Conservation (phyloP, 1,140 invertebrate genomes). For the Drosophila mojavensis region DNA sequence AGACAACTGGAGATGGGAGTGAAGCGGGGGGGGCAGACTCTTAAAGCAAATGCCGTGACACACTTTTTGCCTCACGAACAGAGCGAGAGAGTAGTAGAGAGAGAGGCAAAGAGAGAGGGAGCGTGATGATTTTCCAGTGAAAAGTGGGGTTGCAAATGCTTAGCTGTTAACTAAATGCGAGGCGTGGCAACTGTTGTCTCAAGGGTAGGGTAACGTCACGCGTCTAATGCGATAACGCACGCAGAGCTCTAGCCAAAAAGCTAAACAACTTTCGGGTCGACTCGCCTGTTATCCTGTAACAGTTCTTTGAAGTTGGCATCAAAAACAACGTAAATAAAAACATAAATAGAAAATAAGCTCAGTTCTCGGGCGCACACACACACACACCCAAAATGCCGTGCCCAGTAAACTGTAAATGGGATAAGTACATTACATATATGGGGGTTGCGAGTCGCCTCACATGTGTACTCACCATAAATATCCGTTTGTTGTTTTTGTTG, state of each 20-base stretch:
- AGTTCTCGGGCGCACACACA: background rate
- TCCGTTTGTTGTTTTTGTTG: conserved; percentile 23
- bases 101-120: conserved; percentile 3
- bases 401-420: background rate
- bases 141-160: too few species aligned
- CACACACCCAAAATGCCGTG: conserved; percentile 15
- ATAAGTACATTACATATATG: background rate
- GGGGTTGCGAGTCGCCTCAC: conserved; percentile 31
- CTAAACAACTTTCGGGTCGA: conserved; percentile 2
- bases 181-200: background rate
- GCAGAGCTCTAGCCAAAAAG: conserved; percentile 1
- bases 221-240: conserved; percentile 37
- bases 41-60: conserved; percentile 28
- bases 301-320: background rate
- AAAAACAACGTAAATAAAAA: background rate
- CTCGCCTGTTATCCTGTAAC: background rate
- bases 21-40: background rate
- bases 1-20: too few species aligned
- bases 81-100: background rate
- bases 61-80: conserved; percentile 9
- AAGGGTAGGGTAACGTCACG: background rate
- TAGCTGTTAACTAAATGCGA: conserved; percentile 10
- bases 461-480: conserved; percentile 35
- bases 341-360: background rate
- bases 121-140: too few species aligned